Base-by-base conservation (phyloP, 2,113 vertebrate genomes). In the Cheilinus undulatus region DNA sequence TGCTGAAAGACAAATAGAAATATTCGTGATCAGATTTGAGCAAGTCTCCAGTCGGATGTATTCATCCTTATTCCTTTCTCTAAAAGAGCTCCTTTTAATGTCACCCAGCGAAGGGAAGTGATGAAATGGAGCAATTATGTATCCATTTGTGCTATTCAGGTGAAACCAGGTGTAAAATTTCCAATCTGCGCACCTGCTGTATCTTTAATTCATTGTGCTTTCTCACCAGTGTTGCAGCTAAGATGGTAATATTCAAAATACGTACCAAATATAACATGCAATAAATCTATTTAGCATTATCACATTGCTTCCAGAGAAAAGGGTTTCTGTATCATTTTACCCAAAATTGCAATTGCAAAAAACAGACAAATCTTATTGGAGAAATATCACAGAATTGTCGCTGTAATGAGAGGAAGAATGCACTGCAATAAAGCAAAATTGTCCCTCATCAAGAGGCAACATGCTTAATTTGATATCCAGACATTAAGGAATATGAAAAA, bases 121-220 rank as follows among this genome's bases (percentile, higher is more conserved):
- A 91, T 88, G 91, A 92, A 92, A 92, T 87, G 88, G 84, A 87
- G 83, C 88, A 92, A 93, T 92, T 88, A 90, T 79, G 81, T 69
- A 86, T 87, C 84, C 79, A 88, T 90, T 92, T 91, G 90, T 85
- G 86, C 83, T 73, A 89, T 92, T 91, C 86, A 84, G 79, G 90
- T 88, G 88, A 91, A 91, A 85, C 90, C 91, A 92, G 88, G 89
- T 93, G 89, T 91, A 92, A 92, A 81, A 91, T 91, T 89, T 91
- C 79, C 90, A 91, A 92, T 92, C 89, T 92, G 90, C 79, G 88
- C 90, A 91, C 84, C 86, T 90, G 88, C 86, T 84, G 79, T 76
- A 88, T 83, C 83, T 82, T 80, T 80, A 83, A 83, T 90, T 88
- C 80, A 78, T 86, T 84, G 82, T 63, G 59, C 69, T 71, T 67